Evolutionary conservation across 2,113 vertebrate genomes (phyloP).

Genomic region (Strix uralensis): DNA sequence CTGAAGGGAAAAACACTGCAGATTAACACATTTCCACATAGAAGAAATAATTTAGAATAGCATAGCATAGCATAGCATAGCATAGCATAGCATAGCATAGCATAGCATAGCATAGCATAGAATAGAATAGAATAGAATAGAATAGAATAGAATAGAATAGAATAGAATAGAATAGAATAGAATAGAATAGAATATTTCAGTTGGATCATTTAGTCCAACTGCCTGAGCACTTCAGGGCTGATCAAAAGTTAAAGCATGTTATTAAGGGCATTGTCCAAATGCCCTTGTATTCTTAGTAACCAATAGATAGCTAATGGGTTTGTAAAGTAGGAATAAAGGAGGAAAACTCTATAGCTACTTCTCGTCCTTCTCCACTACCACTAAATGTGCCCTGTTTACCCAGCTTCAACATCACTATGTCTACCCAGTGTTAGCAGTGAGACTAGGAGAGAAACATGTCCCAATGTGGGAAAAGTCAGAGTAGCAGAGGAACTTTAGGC

Average conservation of each 20-base stretch:
- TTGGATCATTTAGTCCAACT: not conserved
- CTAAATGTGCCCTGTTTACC: not conserved
- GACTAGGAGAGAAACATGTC: not conserved
- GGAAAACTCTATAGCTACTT: not conserved
- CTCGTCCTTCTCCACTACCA: rapidly evolving
- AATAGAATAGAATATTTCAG: not conserved
- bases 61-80: not conserved
- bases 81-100: not conserved
- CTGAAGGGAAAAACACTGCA: not conserved
- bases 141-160: not conserved
- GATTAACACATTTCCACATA: not conserved
- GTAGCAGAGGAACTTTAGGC: not conserved
- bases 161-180: not conserved
- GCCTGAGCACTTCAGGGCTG: not conserved
- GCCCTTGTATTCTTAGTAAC: not conserved
- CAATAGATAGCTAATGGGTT: not conserved
- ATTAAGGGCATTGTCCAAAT: not conserved
- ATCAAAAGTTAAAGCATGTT: not conserved
- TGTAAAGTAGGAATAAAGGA: not conserved
- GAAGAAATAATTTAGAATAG: not conserved
- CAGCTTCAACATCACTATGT: not conserved
- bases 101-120: not conserved
- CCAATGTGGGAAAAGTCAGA: not conserved
- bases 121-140: not conserved
- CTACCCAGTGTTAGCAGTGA: not conserved